Conservation (phyloP, 2,888 invertebrate species). For the Papilio elwesi region DNA sequence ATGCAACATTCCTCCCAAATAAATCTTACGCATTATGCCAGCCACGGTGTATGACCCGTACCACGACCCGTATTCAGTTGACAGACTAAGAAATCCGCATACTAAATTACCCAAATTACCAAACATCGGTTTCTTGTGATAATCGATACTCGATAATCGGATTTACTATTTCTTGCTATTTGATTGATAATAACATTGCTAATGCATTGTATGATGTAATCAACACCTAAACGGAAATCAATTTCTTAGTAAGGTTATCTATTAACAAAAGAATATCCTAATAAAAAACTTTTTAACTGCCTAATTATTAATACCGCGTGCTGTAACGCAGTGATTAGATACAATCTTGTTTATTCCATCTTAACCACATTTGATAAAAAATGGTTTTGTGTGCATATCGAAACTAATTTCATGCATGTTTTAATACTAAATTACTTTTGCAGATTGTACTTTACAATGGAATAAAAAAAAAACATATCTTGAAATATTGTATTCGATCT, state of each 20-base stretch:
- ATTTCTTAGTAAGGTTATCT: too few relatives aligned
- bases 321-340: not conserved
- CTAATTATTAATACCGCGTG: slow-evolving; percentile 8
- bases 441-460: not conserved
- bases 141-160: too few relatives aligned
- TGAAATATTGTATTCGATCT: not conserved
- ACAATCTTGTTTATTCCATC: not conserved
- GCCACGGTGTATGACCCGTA: not conserved
- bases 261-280: too few relatives aligned
- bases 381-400: not conserved
- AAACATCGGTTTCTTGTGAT: too few relatives aligned
- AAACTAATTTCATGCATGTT: slow-evolving; percentile 5
- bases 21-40: not conserved
- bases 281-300: slow-evolving; percentile 1
- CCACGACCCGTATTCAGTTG: too few relatives aligned
- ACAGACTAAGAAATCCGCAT: too few relatives aligned
- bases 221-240: too few relatives aligned
- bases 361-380: slow-evolving; percentile 2
- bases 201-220: too few relatives aligned
- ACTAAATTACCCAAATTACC: too few relatives aligned
- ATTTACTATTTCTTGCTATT: too few relatives aligned
- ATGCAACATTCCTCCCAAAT: slow-evolving; percentile 34
- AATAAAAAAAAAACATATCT: not conserved
- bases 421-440: not conserved
- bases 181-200: too few relatives aligned